These are phyloP conservation scores for Epicauta chinensis DNA, from an alignment of 1,140 invertebrate genomes.

Conservation along the genomic window DNA sequence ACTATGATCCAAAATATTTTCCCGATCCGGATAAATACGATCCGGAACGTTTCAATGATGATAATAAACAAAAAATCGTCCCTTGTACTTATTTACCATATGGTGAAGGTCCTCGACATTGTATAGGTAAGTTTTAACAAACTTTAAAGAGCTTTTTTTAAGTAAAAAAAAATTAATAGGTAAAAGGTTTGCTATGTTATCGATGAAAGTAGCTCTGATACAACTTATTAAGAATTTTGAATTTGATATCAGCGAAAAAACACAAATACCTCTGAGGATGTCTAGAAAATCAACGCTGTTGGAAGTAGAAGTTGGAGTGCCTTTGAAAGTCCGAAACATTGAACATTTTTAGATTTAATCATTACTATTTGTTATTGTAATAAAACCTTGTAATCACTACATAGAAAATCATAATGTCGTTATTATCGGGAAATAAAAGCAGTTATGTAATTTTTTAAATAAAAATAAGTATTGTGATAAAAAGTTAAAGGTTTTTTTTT, in stretches of 20 bases:
- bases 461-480: too few relatives aligned
- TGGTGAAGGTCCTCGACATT: slow-evolving; percentile 37
- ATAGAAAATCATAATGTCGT: too few relatives aligned
- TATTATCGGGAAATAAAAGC: too few relatives aligned
- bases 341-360: too few relatives aligned
- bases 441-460: too few relatives aligned
- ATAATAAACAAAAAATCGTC: slow-evolving; percentile 44
- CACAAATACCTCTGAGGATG: slow-evolving; percentile 6
- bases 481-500: too few relatives aligned
- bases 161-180: neutral
- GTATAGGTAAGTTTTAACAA: too few relatives aligned
- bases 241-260: neutral
- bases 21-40: slow-evolving; percentile 57
- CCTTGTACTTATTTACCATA: slow-evolving; percentile 57
- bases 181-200: slow-evolving; percentile 1
- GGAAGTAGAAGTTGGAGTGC: slow-evolving; percentile 31
- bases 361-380: too few relatives aligned
- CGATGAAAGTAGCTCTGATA: slow-evolving; percentile 4
- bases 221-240: slow-evolving; percentile 3
- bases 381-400: too few relatives aligned
- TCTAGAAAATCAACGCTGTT: slow-evolving; percentile 37
- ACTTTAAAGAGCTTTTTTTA: too few relatives aligned
- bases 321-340: slow-evolving; percentile 36
- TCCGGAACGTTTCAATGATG: slow-evolving; percentile 42
- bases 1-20: slow-evolving; percentile 52